phyloP scores from a whole-genome alignment of 1,140 invertebrate genomes.

The Drosophila saltans region DNA sequence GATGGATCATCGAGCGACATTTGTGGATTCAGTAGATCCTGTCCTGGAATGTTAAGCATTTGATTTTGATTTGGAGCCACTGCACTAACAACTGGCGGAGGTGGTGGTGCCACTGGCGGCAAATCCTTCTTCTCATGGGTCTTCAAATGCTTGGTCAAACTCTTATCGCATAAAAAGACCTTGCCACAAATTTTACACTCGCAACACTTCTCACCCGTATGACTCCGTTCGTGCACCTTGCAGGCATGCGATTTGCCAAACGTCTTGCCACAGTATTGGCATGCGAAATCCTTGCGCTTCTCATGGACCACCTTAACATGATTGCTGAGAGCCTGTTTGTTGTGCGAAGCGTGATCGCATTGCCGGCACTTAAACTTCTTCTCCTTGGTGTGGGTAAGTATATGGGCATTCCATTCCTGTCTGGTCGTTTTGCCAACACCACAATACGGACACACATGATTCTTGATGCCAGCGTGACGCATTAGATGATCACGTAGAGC shows the following conservation, averaged over 20 bases:
- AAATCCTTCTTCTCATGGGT: slow-evolving; percentile 78
- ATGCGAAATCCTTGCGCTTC: slow-evolving; percentile 79
- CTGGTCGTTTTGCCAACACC: slow-evolving; percentile 78
- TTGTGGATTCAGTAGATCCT: background rate
- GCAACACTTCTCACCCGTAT: slow-evolving; percentile 84
- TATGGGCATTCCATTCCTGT: slow-evolving; percentile 80
- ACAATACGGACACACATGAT: slow-evolving; percentile 79
- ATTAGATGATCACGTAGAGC: slow-evolving; percentile 75
- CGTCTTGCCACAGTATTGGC: slow-evolving; percentile 79
- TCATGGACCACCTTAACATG: slow-evolving; percentile 79
- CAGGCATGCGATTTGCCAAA: slow-evolving; percentile 80
- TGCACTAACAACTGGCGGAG: slow-evolving; percentile 44
- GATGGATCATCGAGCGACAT: slow-evolving; percentile 18
- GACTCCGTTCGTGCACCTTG: slow-evolving; percentile 77
- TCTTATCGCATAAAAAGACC: slow-evolving; percentile 78
- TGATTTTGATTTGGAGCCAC: slow-evolving; percentile 45
- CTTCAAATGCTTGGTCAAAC: slow-evolving; percentile 77
- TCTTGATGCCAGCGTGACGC: slow-evolving; percentile 80
- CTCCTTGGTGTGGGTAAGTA: slow-evolving; percentile 78
- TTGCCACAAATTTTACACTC: slow-evolving; percentile 80
- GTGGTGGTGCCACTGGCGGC: slow-evolving; percentile 26
- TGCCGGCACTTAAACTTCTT: slow-evolving; percentile 79
- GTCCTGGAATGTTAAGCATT: slow-evolving; percentile 62
- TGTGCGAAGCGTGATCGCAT: slow-evolving; percentile 78
- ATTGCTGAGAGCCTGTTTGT: slow-evolving; percentile 72